Evolutionary conservation across 2,113 vertebrate genomes (phyloP).

Genomic region (Ornithorhynchus anatinus): DNA sequence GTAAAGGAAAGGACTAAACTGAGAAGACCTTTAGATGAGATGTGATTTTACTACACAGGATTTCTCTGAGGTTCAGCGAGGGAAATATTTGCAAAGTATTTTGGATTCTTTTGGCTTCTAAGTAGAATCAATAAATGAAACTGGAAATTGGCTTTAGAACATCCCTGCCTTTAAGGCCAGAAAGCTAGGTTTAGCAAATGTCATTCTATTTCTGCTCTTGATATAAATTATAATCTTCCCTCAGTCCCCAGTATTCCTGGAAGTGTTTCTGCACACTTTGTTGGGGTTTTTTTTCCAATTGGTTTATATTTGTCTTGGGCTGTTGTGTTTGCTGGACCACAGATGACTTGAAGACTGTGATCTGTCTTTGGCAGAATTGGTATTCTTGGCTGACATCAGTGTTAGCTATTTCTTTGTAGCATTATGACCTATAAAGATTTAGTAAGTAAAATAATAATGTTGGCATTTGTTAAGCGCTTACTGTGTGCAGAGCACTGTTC

Average conservation of each 20-base stretch:
- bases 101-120: constrained; percentile 11
- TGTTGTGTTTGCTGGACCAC: neutral
- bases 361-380: constrained; percentile 1
- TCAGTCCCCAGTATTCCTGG: neutral
- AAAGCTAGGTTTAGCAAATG: constrained; percentile 12
- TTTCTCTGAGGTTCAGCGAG: neutral
- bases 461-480: no score
- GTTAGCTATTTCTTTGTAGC: neutral
- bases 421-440: constrained; percentile 14
- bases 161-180: constrained; percentile 14
- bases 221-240: constrained; percentile 1
- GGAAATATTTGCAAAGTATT: constrained; percentile 20
- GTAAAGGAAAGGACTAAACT: no score
- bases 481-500: no score
- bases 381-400: neutral
- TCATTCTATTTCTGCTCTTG: constrained; percentile 24
- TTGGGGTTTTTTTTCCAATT: constrained; percentile 30
- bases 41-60: neutral
- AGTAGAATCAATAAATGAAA: constrained; percentile 8
- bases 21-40: no score
- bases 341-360: neutral
- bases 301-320: constrained; percentile 27
- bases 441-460: neutral
- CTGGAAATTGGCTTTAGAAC: constrained; percentile 12
- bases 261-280: constrained; percentile 5